A percentile compares a stretch with the other conserved stretches of the same genome.
These are phyloP conservation scores for Notamacropus eugenii DNA, from an alignment of 2,797 vertebrate genomes.

Conservation along the genomic window DNA sequence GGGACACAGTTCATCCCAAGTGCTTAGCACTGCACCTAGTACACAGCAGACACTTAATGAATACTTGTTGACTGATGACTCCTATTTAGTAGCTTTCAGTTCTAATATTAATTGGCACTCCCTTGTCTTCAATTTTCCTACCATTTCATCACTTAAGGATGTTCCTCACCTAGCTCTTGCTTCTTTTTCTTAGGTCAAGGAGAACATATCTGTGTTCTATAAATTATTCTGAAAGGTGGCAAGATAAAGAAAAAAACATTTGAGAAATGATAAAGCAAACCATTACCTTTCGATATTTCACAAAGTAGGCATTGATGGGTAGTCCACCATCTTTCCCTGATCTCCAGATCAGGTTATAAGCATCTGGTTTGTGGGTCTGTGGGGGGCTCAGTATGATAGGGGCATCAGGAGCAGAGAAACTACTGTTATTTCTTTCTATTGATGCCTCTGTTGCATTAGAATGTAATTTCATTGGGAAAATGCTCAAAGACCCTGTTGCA, in stretches of 20 bases:
- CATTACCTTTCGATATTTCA: constrained; percentile 96
- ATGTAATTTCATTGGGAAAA: fast-evolving
- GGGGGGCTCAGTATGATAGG: constrained; percentile 97
- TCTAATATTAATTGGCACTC: not conserved
- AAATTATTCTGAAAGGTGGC: not conserved
- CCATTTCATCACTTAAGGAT: not conserved
- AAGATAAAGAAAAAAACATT: not conserved
- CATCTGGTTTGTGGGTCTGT: constrained; percentile 92
- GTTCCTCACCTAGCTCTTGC: not conserved
- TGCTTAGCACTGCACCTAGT: not conserved
- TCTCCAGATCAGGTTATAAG: constrained; percentile 94
- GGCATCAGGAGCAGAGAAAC: constrained; percentile 89
- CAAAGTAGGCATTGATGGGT: constrained; percentile 95
- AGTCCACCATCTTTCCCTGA: constrained; percentile 91
- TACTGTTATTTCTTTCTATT: constrained; percentile 76
- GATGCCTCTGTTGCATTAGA: not conserved
- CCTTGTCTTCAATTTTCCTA: not conserved
- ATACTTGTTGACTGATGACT: not conserved
- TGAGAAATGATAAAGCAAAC: not conserved
- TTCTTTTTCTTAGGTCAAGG: not conserved
- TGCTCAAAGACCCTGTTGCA: not conserved
- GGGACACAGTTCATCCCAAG: not conserved
- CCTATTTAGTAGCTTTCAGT: not conserved
- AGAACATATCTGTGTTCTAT: not conserved
- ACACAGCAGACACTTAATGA: not conserved